phyloP scores from a whole-genome alignment of 2,888 invertebrate genomes.

The Drosophila buzzatii region DNA sequence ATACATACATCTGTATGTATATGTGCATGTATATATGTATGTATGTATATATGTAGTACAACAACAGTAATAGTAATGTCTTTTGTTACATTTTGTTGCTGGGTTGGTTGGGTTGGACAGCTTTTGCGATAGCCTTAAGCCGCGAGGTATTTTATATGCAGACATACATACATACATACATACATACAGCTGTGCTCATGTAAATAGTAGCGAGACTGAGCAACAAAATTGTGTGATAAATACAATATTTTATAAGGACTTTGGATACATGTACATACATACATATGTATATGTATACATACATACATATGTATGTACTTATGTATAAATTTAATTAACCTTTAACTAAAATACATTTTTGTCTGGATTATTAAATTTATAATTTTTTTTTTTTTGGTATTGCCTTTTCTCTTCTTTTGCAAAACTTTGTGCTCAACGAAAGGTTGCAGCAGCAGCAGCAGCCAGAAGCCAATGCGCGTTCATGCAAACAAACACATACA shows the following conservation, averaged over 20 bases:
- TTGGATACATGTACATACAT: too few species aligned
- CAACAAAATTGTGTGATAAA: neutral
- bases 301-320: too few species aligned
- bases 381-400: slow-evolving; percentile 19
- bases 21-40: slow-evolving; percentile 41
- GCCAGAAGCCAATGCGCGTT: slow-evolving; percentile 5
- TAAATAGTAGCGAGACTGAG: neutral
- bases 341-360: neutral
- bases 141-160: neutral
- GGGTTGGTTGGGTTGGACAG: slow-evolving; percentile 19
- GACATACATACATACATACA: neutral
- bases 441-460: slow-evolving; percentile 31
- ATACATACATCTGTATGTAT: neutral
- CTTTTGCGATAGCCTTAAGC: neutral
- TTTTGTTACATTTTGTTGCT: slow-evolving; percentile 20
- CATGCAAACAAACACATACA: neutral
- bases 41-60: neutral
- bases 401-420: slow-evolving; percentile 21
- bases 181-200: neutral
- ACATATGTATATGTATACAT: too few species aligned
- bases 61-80: slow-evolving; percentile 28
- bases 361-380: slow-evolving; percentile 1
- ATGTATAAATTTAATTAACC: neutral
- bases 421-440: slow-evolving; percentile 25
- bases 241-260: neutral